Percentiles rank a stretch among this genome's conserved stretches.
Conservation (phyloP, 30 jellyfish, hydroid and myxozoan genomes). For the Aurelia coerulea region DNA sequence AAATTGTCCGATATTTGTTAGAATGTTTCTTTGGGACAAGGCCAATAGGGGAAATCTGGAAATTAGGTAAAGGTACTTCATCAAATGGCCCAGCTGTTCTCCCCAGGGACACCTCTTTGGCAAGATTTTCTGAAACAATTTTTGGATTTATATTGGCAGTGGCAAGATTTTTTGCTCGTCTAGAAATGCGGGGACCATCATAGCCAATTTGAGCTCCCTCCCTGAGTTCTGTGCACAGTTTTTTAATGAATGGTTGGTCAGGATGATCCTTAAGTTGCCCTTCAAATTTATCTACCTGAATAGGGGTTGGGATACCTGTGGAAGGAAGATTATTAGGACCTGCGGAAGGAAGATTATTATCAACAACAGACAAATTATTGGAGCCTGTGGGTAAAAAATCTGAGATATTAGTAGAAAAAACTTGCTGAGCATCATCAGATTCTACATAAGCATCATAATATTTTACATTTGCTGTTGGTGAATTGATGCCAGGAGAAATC, state of each 20-base stretch:
- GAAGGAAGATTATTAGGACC: background rate
- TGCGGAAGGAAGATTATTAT: background rate
- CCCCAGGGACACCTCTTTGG: no score
- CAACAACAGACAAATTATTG: background rate
- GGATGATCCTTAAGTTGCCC: conserved; percentile 4
- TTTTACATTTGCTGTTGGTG: no score
- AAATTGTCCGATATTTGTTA: no score
- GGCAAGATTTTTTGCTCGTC: no score
- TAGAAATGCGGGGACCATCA: no score
- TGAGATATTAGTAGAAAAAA: background rate
- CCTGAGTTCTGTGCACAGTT: conserved; percentile 10
- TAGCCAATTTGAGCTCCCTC: background rate
- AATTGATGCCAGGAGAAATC: background rate
- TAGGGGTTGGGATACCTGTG: background rate
- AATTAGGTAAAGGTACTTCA: no score
- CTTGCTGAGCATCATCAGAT: background rate
- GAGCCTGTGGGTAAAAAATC: background rate
- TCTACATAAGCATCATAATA: no score
- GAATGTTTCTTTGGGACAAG: no score
- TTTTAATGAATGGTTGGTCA: background rate
- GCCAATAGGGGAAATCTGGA: no score
- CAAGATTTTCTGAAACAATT: no score
- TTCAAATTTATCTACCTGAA: background rate
- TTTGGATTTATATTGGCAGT: no score
- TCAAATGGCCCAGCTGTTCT: no score